These are phyloP conservation scores for Schlechtendalia chinensis DNA, from an alignment of 1,140 invertebrate genomes.

Conservation along the genomic window DNA sequence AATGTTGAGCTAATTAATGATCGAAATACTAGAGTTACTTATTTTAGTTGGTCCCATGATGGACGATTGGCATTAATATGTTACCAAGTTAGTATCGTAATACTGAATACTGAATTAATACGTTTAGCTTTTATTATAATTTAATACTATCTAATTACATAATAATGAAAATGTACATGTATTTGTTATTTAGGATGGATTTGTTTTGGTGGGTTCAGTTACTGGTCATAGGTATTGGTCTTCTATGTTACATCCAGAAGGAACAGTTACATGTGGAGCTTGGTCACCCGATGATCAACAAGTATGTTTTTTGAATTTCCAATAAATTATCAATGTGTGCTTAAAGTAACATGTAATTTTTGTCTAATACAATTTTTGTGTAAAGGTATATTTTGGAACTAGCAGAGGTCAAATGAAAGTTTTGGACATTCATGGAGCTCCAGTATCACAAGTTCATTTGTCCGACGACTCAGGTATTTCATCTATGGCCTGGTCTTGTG, in stretches of 20 bases:
- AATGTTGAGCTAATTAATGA: constrained; percentile 99
- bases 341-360: not conserved
- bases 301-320: constrained; percentile 57
- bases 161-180: not conserved
- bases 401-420: constrained; percentile 90
- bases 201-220: constrained; percentile 93
- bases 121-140: no score
- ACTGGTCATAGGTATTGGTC: constrained; percentile 98
- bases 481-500: constrained; percentile 93
- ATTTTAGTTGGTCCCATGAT: constrained; percentile 98
- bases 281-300: constrained; percentile 98
- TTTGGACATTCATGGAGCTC: constrained; percentile 92
- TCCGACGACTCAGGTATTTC: constrained; percentile 77
- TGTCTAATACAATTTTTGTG: constrained; percentile 16
- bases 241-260: constrained; percentile 90
- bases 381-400: constrained; percentile 89
- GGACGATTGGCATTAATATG: constrained; percentile 97
- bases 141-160: not conserved
- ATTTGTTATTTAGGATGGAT: constrained; percentile 73
- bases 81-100: constrained; percentile 71
- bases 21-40: constrained; percentile 89
- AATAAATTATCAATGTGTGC: not conserved
- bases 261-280: constrained; percentile 90
- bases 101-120: not conserved
- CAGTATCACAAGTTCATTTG: constrained; percentile 87